phyloP scores from a whole-genome alignment of 2,113 vertebrate genomes.

The Oxygymnocypris stewartii region DNA sequence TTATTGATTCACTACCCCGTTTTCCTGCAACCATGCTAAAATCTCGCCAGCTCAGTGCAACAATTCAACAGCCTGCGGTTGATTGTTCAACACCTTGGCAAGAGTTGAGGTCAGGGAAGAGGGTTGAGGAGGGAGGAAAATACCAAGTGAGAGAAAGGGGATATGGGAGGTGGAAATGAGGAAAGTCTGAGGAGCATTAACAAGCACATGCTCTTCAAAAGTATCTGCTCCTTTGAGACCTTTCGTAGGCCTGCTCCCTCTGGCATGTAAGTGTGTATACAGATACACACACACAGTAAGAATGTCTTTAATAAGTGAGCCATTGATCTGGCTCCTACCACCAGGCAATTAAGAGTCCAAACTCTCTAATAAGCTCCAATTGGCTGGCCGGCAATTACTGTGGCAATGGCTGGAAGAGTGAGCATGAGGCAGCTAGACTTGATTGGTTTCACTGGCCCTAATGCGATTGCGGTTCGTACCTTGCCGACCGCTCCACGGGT shows the following conservation, averaged over 20 bases:
- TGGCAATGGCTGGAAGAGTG: constrained; percentile 56
- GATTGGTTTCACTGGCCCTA: constrained; percentile 55
- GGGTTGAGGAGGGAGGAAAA: constrained; percentile 26
- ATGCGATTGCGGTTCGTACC: constrained; percentile 51
- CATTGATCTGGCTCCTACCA: constrained; percentile 69
- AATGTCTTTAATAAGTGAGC: constrained; percentile 65
- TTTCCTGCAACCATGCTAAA: constrained; percentile 36
- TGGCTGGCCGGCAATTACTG: constrained; percentile 70
- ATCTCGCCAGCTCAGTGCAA: constrained; percentile 39
- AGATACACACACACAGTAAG: constrained; percentile 18
- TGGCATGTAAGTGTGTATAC: background rate
- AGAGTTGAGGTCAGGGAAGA: constrained; percentile 35
- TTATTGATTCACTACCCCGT: constrained; percentile 45
- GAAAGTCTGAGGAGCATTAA: constrained; percentile 51
- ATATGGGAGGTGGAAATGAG: constrained; percentile 33
- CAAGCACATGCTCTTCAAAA: constrained; percentile 51
- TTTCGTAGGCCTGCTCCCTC: constrained; percentile 16
- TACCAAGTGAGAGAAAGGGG: background rate
- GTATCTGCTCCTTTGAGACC: constrained; percentile 43
- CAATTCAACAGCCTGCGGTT: constrained; percentile 42
- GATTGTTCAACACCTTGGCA: constrained; percentile 46
- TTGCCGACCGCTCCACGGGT: constrained; percentile 40
- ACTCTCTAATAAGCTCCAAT: constrained; percentile 73
- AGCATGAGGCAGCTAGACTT: constrained; percentile 43
- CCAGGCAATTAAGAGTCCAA: constrained; percentile 73